phyloP scores from a whole-genome alignment of 1,140 invertebrate genomes.

The Cydia pomonella region DNA sequence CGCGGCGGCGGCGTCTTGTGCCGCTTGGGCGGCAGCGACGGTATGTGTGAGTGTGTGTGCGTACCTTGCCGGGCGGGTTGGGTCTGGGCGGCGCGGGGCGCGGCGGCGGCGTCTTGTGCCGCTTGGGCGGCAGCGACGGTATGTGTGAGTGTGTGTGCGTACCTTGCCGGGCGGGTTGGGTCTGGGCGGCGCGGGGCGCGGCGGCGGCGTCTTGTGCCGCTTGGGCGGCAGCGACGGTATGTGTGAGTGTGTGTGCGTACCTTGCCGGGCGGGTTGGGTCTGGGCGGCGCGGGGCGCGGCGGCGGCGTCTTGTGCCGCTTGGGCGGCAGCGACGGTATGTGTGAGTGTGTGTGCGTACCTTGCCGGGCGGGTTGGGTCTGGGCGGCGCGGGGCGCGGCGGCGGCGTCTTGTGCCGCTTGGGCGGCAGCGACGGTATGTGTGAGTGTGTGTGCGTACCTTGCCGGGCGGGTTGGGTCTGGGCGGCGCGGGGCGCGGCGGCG shows the following conservation, averaged over 20 bases:
- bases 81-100: conserved; percentile 91
- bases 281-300: conserved; percentile 91
- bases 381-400: conserved; percentile 93
- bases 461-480: conserved; percentile 85
- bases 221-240: conserved; percentile 93
- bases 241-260: too few relatives aligned
- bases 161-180: conserved; percentile 80
- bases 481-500: conserved; percentile 92
- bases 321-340: conserved; percentile 91
- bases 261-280: conserved; percentile 82
- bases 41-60: too few relatives aligned
- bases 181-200: conserved; percentile 91
- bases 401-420: conserved; percentile 93
- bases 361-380: conserved; percentile 83
- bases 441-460: too few relatives aligned
- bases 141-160: too few relatives aligned
- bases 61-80: conserved; percentile 72
- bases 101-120: conserved; percentile 92
- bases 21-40: conserved; percentile 92
- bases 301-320: conserved; percentile 94
- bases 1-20: conserved; percentile 92
- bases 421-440: conserved; percentile 92
- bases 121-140: conserved; percentile 93
- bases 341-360: too few relatives aligned
- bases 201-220: conserved; percentile 92